phyloP scores from a whole-genome alignment of 2,797 vertebrate species.

The Anabacerthia variegaticeps region DNA sequence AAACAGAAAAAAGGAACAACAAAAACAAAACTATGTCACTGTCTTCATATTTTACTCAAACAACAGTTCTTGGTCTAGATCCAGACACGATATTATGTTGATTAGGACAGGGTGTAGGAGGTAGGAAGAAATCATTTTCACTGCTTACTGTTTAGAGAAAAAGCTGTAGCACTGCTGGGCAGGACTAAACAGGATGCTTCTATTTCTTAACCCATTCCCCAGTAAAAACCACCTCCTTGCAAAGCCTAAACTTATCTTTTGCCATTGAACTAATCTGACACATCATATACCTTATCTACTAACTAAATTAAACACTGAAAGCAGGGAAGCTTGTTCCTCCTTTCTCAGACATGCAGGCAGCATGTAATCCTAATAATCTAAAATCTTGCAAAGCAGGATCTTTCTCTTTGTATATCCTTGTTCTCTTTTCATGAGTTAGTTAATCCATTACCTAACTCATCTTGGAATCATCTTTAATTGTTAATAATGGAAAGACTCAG shows the following conservation, averaged over 20 bases:
- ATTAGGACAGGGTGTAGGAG: conserved; percentile 2
- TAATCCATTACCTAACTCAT: conserved; percentile 35
- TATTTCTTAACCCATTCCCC: background rate
- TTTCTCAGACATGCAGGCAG: conserved; percentile 15
- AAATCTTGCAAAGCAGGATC: conserved; percentile 3
- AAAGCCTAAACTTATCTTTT: background rate
- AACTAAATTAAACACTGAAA: conserved; percentile 23
- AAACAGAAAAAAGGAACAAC: background rate
- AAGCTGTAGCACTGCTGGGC: background rate
- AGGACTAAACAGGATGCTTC: conserved; percentile 11
- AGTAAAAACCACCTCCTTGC: background rate
- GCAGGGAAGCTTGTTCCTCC: background rate
- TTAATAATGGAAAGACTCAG: conserved; percentile 62
- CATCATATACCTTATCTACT: background rate
- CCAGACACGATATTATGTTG: background rate
- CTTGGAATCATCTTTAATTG: conserved; percentile 64
- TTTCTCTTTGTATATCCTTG: conserved; percentile 8
- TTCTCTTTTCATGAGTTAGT: conserved; percentile 2
- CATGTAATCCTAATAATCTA: background rate
- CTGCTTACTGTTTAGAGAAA: background rate
- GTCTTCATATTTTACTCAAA: background rate
- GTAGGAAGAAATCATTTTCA: background rate
- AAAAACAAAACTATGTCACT: background rate
- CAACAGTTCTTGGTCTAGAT: background rate
- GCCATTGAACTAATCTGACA: background rate